Percentiles rank a stretch among this genome's conserved stretches.
Conservation (phyloP, 2,888 invertebrate species). For the Apotomis capreana region DNA sequence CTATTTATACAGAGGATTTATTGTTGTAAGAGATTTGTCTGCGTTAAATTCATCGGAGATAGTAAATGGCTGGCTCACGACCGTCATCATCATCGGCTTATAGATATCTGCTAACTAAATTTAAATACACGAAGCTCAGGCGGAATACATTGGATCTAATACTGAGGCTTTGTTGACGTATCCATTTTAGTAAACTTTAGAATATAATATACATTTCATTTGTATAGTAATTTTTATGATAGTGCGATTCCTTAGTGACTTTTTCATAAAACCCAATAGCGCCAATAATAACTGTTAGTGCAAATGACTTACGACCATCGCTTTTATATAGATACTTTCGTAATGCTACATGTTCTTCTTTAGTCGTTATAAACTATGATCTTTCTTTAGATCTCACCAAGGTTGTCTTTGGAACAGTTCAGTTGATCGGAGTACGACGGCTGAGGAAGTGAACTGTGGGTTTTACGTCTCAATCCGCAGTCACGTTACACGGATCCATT, state of each 20-base stretch:
- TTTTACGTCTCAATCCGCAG: constrained; percentile 49
- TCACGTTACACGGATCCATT: constrained; percentile 59
- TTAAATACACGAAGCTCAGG: not conserved
- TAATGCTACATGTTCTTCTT: not conserved
- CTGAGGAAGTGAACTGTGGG: not conserved
- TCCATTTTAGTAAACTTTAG: too few relatives aligned
- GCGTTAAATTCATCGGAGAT: constrained; percentile 17
- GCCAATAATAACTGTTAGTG: too few relatives aligned
- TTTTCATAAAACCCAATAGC: too few relatives aligned
- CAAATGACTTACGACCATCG: too few relatives aligned
- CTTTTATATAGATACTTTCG: not conserved
- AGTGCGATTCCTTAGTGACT: too few relatives aligned
- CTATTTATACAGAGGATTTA: constrained; percentile 30
- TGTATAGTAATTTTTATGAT: too few relatives aligned
- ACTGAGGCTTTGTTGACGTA: too few relatives aligned
- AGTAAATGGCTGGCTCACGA: constrained; percentile 25
- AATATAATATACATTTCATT: too few relatives aligned
- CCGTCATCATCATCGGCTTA: not conserved
- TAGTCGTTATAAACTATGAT: not conserved
- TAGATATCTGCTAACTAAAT: constrained; percentile 1
- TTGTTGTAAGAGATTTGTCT: constrained; percentile 22
- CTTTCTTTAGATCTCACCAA: not conserved
- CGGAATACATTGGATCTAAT: not conserved
- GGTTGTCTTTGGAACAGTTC: not conserved
- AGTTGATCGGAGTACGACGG: not conserved